These are phyloP conservation scores for Apotomis capreana DNA, from an alignment of 2,888 invertebrate genomes.

Conservation along the genomic window DNA sequence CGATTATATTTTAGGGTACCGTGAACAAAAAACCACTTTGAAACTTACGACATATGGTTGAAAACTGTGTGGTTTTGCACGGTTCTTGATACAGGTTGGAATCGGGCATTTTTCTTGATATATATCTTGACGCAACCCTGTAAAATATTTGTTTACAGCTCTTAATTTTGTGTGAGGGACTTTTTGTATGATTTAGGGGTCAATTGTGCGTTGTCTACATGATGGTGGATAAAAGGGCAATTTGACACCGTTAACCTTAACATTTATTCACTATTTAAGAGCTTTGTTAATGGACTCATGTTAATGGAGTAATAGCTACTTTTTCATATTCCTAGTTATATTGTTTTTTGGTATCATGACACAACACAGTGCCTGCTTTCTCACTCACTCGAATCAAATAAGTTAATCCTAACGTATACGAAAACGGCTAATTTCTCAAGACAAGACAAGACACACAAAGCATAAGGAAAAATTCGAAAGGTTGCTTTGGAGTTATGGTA, in stretches of 20 bases:
- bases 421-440: too few species aligned
- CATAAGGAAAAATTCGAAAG: too few species aligned
- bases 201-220: not conserved
- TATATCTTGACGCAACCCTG: constrained; percentile 19
- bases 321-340: too few species aligned
- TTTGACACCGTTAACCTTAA: not conserved
- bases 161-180: constrained; percentile 13
- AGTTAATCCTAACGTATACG: too few species aligned
- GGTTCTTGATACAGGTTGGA: constrained; percentile 10
- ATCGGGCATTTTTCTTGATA: constrained; percentile 23
- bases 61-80: constrained; percentile 5
- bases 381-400: too few species aligned
- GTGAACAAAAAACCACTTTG: constrained; percentile 8
- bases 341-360: too few species aligned
- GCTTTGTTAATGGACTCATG: too few species aligned
- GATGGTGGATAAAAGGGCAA: not conserved
- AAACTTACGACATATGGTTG: constrained; percentile 12
- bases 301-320: too few species aligned
- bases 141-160: constrained; percentile 25
- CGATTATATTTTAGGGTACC: constrained; percentile 28
- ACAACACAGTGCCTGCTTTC: too few species aligned
- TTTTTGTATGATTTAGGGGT: constrained; percentile 7
- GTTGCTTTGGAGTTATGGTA: too few species aligned
- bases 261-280: too few species aligned
- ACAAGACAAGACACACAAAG: too few species aligned